phyloP scores from a whole-genome alignment of 2,113 vertebrate species.

The Dolichallabes microphthalmus region DNA sequence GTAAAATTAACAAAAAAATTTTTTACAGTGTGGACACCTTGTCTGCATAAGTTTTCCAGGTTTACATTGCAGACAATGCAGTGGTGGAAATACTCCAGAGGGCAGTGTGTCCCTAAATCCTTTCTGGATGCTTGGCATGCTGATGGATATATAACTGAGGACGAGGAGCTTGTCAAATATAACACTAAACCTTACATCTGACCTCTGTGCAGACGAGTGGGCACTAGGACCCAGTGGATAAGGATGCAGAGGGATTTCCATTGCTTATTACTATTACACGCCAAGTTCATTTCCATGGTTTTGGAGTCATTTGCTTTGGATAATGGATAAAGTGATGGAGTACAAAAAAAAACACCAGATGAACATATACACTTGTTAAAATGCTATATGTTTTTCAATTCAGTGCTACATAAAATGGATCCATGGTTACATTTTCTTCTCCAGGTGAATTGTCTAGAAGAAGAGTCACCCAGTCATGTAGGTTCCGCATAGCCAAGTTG shows the following conservation, averaged over 20 bases:
- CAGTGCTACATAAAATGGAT: neutral
- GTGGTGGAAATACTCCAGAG: slow-evolving; percentile 23
- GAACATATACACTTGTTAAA: neutral
- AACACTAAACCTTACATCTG: slow-evolving; percentile 2
- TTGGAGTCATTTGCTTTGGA: neutral
- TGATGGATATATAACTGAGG: slow-evolving; percentile 17
- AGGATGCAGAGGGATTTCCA: neutral
- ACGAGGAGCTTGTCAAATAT: slow-evolving; percentile 8
- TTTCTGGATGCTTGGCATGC: slow-evolving; percentile 12
- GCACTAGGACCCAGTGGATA: neutral
- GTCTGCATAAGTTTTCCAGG: neutral
- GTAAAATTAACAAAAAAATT: too few relatives aligned
- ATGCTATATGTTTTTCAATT: neutral
- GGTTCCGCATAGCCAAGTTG: neutral
- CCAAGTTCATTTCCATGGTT: neutral
- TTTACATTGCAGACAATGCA: neutral
- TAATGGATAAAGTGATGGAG: neutral
- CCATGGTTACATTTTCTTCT: neutral
- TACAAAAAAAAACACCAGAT: neutral
- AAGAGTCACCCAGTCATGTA: neutral
- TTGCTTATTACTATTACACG: neutral
- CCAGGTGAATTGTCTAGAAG: neutral
- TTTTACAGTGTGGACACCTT: too few relatives aligned
- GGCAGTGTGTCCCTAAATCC: neutral
- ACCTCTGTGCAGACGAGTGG: neutral